Percentiles rank a stretch among this genome's conserved stretches.
Evolutionary conservation across 2,113 vertebrate genomes (phyloP).

Genomic region (Gallinago paraguaiae): DNA sequence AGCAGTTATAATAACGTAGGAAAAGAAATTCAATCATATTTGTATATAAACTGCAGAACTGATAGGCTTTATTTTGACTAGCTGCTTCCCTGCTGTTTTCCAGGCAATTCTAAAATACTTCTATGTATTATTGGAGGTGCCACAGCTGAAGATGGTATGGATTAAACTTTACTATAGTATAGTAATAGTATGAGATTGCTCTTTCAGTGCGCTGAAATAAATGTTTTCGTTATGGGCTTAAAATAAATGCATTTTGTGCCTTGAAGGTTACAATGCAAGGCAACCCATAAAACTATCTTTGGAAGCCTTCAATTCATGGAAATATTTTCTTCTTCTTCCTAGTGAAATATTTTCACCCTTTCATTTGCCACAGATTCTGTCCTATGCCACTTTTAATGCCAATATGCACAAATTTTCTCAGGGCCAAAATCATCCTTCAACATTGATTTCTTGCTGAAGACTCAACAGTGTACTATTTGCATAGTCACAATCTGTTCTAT

Average conservation of each 20-base stretch:
- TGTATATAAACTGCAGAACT: conserved; percentile 41
- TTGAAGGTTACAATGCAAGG: conserved; percentile 15
- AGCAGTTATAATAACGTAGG: not conserved
- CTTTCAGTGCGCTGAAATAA: conserved; percentile 28
- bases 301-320: not conserved
- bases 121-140: conserved; percentile 17
- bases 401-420: not conserved
- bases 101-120: conserved; percentile 28
- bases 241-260: conserved; percentile 26
- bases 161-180: conserved; percentile 40
- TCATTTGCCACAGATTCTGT: not conserved
- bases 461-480: not conserved
- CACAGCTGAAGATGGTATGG: conserved; percentile 31
- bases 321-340: conserved; percentile 8
- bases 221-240: conserved; percentile 24
- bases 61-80: conserved; percentile 41
- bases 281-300: conserved; percentile 21
- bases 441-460: not conserved
- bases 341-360: conserved; percentile 1
- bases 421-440: not conserved
- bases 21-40: conserved; percentile 25
- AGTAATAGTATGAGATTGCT: conserved; percentile 33
- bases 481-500: not conserved
- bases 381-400: not conserved
- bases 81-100: conserved; percentile 34